phyloP scores from a whole-genome alignment of 2,797 vertebrate species.

The Parauchenoglanis ngamensis region DNA sequence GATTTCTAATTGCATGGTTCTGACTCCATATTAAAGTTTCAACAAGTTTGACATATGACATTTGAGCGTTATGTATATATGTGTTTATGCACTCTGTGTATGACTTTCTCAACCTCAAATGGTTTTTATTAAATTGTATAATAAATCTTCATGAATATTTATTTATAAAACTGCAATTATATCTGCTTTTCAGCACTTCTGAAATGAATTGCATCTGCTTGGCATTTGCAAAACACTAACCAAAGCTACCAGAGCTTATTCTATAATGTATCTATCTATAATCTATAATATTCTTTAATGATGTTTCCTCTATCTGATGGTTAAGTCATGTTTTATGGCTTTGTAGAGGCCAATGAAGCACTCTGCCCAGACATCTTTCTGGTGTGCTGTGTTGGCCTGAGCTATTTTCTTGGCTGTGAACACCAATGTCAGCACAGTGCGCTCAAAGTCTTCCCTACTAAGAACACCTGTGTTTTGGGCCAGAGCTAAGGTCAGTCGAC shows the following conservation, averaged over 20 bases:
- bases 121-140: not conserved
- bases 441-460: slow-evolving; percentile 76
- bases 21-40: not conserved
- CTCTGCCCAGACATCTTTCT: slow-evolving; percentile 80
- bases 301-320: not conserved
- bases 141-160: not conserved
- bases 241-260: not conserved
- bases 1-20: not conserved
- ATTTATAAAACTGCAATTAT: not conserved
- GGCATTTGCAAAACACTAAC: not conserved
- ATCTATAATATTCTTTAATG: not conserved
- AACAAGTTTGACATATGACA: not conserved
- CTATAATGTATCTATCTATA: no score
- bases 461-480: not conserved
- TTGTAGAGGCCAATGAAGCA: slow-evolving; percentile 82
- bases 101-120: not conserved
- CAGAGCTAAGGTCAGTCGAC: not conserved
- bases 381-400: slow-evolving; percentile 67
- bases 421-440: slow-evolving; percentile 81
- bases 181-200: not conserved
- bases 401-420: slow-evolving; percentile 75
- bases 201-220: not conserved
- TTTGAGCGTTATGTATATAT: not conserved
- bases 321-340: slow-evolving; percentile 81
- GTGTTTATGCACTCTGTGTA: not conserved